Conservation (phyloP, 92 coral and sea anemone species). For the Siderastrea siderea region DNA sequence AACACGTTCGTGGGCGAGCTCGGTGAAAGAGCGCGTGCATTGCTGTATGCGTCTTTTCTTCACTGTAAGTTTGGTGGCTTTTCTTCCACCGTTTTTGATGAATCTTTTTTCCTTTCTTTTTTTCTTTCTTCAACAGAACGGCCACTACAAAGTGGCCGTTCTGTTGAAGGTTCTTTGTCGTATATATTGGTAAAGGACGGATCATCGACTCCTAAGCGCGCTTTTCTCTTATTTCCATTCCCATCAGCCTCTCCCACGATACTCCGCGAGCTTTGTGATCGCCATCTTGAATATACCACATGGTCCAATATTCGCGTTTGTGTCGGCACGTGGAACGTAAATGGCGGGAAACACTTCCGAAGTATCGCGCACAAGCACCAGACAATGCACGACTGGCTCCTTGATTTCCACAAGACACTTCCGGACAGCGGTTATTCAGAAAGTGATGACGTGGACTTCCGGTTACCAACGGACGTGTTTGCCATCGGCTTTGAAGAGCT, state of each 20-base stretch:
- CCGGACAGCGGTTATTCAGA: conserved; percentile 89
- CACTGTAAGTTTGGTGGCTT: conserved; percentile 80
- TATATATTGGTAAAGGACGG: not conserved
- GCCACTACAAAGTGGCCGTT: not conserved
- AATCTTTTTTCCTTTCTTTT: not conserved
- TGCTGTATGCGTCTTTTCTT: conserved; percentile 87
- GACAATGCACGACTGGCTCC: conserved; percentile 98
- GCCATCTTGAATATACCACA: conserved; percentile 98
- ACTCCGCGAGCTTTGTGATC: conserved; percentile 96
- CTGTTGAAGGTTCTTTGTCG: too few species aligned
- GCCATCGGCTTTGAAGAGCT: conserved; percentile 99
- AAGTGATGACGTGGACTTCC: conserved; percentile 73
- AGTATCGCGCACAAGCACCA: conserved; percentile 98
- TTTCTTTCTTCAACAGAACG: not conserved
- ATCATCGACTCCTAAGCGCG: not conserved
- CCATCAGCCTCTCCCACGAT: conserved; percentile 91
- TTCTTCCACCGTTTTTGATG: not conserved
- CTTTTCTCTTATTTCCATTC: not conserved
- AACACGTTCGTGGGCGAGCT: conserved; percentile 98
- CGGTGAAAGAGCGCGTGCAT: conserved; percentile 95
- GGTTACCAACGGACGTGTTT: conserved; percentile 89
- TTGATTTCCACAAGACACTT: conserved; percentile 90
- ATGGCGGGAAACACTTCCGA: conserved; percentile 99
- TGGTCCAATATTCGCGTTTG: conserved; percentile 96
- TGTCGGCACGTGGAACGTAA: conserved; percentile 98